Percentiles rank a stretch among this genome's conserved stretches.
Evolutionary conservation across 1,140 invertebrate species (phyloP).

Genomic region (Euborellia annulipes): DNA sequence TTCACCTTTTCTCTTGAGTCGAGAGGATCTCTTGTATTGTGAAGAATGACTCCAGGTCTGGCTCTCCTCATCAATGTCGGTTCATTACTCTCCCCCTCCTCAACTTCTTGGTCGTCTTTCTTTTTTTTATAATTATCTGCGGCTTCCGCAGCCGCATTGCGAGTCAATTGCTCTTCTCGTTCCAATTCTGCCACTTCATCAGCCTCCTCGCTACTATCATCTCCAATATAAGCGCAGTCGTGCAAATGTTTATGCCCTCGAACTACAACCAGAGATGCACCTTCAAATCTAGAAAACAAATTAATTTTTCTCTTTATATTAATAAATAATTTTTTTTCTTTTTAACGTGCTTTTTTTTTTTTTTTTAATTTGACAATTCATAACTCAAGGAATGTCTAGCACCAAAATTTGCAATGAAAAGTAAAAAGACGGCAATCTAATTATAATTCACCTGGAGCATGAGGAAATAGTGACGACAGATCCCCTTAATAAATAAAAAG

Average conservation of each 20-base stretch:
- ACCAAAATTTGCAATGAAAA: no score
- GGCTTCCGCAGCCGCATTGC: slow-evolving; percentile 11
- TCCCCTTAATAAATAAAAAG: slow-evolving; percentile 59
- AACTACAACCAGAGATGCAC: slow-evolving; percentile 56
- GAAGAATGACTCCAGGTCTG: slow-evolving; percentile 26
- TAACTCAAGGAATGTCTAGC: no score
- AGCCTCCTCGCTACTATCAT: slow-evolving; percentile 54
- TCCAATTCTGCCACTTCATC: slow-evolving; percentile 40
- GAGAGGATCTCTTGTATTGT: slow-evolving; percentile 19
- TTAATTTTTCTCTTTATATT: slow-evolving; percentile 2
- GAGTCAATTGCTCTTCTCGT: slow-evolving; percentile 11
- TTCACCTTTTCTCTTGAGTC: slow-evolving; percentile 23
- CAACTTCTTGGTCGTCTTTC: slow-evolving; percentile 5
- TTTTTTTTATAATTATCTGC: slow-evolving; percentile 2
- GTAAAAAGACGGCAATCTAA: no score
- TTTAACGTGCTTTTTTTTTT: no score
- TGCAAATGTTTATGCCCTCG: slow-evolving; percentile 57
- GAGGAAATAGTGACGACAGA: slow-evolving; percentile 55
- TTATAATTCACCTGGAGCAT: slow-evolving; percentile 43
- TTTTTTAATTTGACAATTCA: no score
- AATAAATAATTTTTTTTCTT: no score
- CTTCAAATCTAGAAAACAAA: slow-evolving; percentile 43
- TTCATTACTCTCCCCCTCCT: slow-evolving; percentile 24
- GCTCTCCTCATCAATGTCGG: slow-evolving; percentile 31
- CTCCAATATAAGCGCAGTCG: slow-evolving; percentile 64